Evolutionary conservation across 1,140 invertebrate genomes (phyloP), one percentile per base, ranked within the genome.

Genomic region (Drosophila neocordata): DNA sequence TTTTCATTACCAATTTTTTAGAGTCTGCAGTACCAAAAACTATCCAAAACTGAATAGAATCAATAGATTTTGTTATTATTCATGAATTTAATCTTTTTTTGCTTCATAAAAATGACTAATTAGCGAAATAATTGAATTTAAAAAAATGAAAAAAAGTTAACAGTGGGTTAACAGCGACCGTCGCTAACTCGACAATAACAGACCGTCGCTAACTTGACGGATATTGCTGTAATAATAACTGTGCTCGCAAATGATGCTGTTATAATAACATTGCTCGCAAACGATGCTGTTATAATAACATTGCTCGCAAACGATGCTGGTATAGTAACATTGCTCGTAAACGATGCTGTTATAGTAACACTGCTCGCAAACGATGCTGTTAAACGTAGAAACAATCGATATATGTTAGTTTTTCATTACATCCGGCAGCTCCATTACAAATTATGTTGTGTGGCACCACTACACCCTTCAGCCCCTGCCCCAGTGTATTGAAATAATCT

Each of bases 401-500:
- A 12, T 35, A 1, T 7, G 6, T 31, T 6, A 31, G 9, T 12
- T 0, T 35, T 35, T 35, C 27, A 31, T 35, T 35, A 9, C 8
- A 1, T 44, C 41, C n/a, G 41, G 41, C 41, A 48, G 8, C 41
- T 1, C 41, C 4, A 48, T 20, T 48, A 20, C 7, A 48, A 44
- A 48, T 48, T 48, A 8, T 20, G n/a, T 18, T 3, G 15, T 48
- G 8, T 48, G 41, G 41, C 41, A 48, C 4, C 53, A 56, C 20
- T 59, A 35, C 57, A 59, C 57, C 57, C 35, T 38, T 35, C 35
- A 13, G 27, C 34, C 24, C 24, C 55, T 38, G 15, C 15, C 37
- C 57, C 48, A 63, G 7, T 6, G n/a, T 13, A 34, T 27, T 9
- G 8, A 56, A 27, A 66, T 61, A 34, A n/a, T 59, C 57, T 59